Percentiles rank a stretch among this genome's conserved stretches.
Conservation (phyloP, 2,888 invertebrate genomes). For the Stomorhina lunata region DNA sequence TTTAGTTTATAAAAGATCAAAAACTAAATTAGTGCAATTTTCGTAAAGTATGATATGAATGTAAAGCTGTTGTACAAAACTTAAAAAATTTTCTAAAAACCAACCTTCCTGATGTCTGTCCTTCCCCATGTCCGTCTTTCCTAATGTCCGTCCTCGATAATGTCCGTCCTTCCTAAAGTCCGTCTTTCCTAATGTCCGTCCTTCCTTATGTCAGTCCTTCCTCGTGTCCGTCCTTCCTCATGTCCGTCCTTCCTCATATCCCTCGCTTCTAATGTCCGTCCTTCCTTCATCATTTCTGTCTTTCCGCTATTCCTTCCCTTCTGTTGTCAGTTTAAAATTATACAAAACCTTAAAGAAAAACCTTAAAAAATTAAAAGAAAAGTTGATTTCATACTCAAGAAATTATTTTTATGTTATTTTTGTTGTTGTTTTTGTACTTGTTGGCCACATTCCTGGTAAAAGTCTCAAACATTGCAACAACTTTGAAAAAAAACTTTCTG, state of each 20-base stretch:
- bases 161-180: too few relatives aligned
- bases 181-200: too few relatives aligned
- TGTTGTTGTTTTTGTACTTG: conserved; percentile 41
- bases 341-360: background rate
- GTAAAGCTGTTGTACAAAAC: conserved; percentile 18
- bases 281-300: too few relatives aligned
- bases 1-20: conserved; percentile 35
- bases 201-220: too few relatives aligned
- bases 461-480: conserved; percentile 27
- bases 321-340: conserved; percentile 56
- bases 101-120: too few relatives aligned
- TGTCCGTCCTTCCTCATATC: too few relatives aligned
- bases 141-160: too few relatives aligned
- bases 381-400: conserved; percentile 51
- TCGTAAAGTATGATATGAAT: conserved; percentile 59
- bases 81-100: too few relatives aligned
- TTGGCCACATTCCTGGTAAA: conserved; percentile 62
- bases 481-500: conserved; percentile 51
- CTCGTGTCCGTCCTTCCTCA: too few relatives aligned
- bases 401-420: conserved; percentile 56
- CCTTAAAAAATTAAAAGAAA: conserved; percentile 59
- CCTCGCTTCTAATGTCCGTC: too few relatives aligned
- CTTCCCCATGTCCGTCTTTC: too few relatives aligned
- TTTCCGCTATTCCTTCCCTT: background rate
- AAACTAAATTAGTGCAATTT: conserved; percentile 65